Base-by-base conservation (phyloP, 2,113 vertebrate genomes). In the Anhinga rufa region DNA sequence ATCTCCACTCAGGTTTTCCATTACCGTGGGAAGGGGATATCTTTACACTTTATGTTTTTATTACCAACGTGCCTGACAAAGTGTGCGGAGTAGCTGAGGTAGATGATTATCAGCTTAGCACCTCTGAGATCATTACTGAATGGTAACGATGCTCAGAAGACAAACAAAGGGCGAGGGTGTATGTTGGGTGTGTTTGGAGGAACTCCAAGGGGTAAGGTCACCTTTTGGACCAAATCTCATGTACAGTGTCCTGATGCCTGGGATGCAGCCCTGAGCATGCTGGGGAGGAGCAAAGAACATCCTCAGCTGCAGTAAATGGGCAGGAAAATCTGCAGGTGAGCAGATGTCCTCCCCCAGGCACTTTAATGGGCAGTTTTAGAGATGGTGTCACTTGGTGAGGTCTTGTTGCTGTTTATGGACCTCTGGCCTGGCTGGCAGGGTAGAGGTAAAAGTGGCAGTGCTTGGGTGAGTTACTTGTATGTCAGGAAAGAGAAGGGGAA, bases 91-190 rank as follows among this genome's bases (percentile, higher is more conserved):
- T 88, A 97, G 86, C 94, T 96, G 86, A 95, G 91, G 93, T 49
- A 75, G 90, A 87, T 96, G 96, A 96, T 97, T 97, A 95, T 97
- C 92, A 91, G 95, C 87, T 95, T 96, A 97, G 60, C 94, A 87
- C 93, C 93, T 95, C 95, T 88, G 82, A 96, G 94, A 62, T 92
- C 82, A 49, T 96, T 93, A 95, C 75, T 25, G 2, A 88, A 60
- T 2, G 2, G 14, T 60, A 95, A 95, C 1, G 17, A 82, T 49
- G 90, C 94, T 92, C 83, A 5, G 55, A 84, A 92, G 82, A 94
- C 87, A 92, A 88, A 80, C 69, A 61, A 71, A 66, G 46, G 46
- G n/a, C 68, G 55, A 74, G 60, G 10, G 40, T 14, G n/a, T 32
- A 6, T 1, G 2, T 24, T 65, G 80, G 83, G 51, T 46, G 78